These are phyloP conservation scores for Ennomos quercinarius DNA, from an alignment of 2,888 invertebrate genomes.

Conservation along the genomic window DNA sequence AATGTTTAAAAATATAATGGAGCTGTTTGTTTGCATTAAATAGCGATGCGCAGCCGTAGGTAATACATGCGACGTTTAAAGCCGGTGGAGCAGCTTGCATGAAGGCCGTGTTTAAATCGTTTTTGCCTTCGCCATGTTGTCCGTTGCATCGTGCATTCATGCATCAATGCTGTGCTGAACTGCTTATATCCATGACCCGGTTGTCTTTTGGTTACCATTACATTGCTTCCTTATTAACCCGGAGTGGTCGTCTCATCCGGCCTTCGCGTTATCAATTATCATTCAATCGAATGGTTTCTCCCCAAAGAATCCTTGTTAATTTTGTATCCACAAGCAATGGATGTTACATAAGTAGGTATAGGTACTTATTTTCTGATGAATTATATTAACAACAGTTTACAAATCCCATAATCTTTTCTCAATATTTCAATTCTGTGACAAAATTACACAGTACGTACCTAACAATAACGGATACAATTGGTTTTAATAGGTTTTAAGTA, in stretches of 20 bases:
- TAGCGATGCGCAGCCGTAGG: slow-evolving; percentile 21
- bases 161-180: slow-evolving; percentile 19
- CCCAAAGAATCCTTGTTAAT: slow-evolving; percentile 5
- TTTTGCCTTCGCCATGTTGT: slow-evolving; percentile 27
- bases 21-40: slow-evolving; percentile 25
- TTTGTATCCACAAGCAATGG: slow-evolving; percentile 1
- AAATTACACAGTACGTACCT: too few relatives aligned
- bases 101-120: slow-evolving; percentile 29
- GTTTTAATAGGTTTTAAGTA: too few relatives aligned
- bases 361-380: too few relatives aligned
- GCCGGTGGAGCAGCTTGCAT: slow-evolving; percentile 23
- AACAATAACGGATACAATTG: too few relatives aligned
- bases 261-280: slow-evolving; percentile 1
- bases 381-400: too few relatives aligned
- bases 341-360: background rate
- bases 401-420: too few relatives aligned
- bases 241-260: slow-evolving; percentile 10
- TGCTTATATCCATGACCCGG: slow-evolving; percentile 20
- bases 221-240: slow-evolving; percentile 23
- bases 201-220: slow-evolving; percentile 23
- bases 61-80: slow-evolving; percentile 21
- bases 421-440: too few relatives aligned
- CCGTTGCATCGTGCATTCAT: slow-evolving; percentile 15
- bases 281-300: slow-evolving; percentile 3
- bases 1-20: slow-evolving; percentile 24